Evolutionary conservation across 2,888 invertebrate genomes (phyloP).

Genomic region (Drosophila formosana): DNA sequence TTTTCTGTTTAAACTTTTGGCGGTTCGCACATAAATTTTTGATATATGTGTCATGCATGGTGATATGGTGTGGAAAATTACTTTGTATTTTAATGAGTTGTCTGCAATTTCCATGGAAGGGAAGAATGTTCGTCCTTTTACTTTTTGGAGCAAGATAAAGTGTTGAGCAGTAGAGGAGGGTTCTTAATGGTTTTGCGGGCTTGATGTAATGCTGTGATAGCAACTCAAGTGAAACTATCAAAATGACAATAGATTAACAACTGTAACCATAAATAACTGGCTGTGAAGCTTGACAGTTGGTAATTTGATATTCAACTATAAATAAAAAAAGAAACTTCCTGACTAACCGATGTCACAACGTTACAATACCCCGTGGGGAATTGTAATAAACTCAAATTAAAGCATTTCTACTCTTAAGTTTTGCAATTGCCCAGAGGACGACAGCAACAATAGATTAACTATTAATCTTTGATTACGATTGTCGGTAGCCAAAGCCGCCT

Average conservation of each 20-base stretch:
- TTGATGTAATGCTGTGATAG: constrained; percentile 33
- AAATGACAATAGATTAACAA: constrained; percentile 39
- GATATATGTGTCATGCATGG: constrained; percentile 67
- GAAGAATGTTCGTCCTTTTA: constrained; percentile 35
- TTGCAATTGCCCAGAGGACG: constrained; percentile 16
- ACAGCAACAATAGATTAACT: constrained; percentile 36
- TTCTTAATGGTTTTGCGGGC: constrained; percentile 21
- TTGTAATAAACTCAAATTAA: constrained; percentile 57
- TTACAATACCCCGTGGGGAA: constrained; percentile 3
- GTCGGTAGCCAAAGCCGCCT: constrained; percentile 32
- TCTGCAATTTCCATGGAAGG: constrained; percentile 28
- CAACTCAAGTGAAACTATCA: constrained; percentile 41
- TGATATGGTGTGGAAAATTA: constrained; percentile 78
- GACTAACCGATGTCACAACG: constrained; percentile 2
- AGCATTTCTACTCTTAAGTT: constrained; percentile 32
- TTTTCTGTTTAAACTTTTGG: constrained; percentile 61
- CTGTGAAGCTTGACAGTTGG: neutral
- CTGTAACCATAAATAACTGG: constrained; percentile 37
- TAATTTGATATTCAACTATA: constrained; percentile 5
- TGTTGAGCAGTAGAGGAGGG: constrained; percentile 10
- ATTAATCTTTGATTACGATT: constrained; percentile 48
- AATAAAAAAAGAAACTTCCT: neutral
- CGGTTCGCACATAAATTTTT: constrained; percentile 70
- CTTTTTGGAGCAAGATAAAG: constrained; percentile 6
- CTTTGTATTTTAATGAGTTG: constrained; percentile 77